Base-by-base conservation (phyloP, 2,113 vertebrate species). In the Serinus canaria region DNA sequence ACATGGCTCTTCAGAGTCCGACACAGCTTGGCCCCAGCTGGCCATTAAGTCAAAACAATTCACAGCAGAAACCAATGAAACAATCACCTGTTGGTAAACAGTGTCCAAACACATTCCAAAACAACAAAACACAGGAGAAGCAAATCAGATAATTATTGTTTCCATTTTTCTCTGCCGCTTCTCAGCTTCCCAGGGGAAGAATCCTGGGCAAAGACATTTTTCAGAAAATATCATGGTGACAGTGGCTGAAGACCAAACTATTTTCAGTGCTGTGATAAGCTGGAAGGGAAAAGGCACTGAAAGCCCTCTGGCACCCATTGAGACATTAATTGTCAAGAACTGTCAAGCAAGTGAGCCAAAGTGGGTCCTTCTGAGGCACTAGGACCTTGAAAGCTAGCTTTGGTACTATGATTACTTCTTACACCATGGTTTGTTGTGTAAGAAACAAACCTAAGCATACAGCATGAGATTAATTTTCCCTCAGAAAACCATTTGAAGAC, bases 231-330 rank as follows among this genome's bases (percentile, higher is more conserved):
- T 15, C 15, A 43, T 16, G 41, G 41, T 43, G 41, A 43, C 41
- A 43, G 15, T 15, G 41, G 31, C n/a, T 66, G 35, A 56, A n/a
- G 15, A 43, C 15, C 10, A 0, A 0, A 24, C 10, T 56, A 10
- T 27, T 35, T 66, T 64, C 22, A 24, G 58, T 31, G 22, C 15
- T 33, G 15, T 50, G 27, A 58, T 6, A 44, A 44, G 12, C 14
- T 62, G 10, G 46, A 82, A 67, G 46, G 13, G 2, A 56, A 73
- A 58, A 12, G 6, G 6, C 6, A 43, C 12, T 49, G 41, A 8
- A 73, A 8, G 9, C 14, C 21, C 30, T 83, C 66, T 77, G 37
- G 25, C 3, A 3, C 74, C 24, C 30, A 11, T 0, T 68, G 9
- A 68, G 53, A 14, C 2, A 11, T 8, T 66, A n/a, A 11, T 43